These are phyloP conservation scores for Chascanopsetta lugubris DNA, from an alignment of 2,113 vertebrate species.

Conservation along the genomic window DNA sequence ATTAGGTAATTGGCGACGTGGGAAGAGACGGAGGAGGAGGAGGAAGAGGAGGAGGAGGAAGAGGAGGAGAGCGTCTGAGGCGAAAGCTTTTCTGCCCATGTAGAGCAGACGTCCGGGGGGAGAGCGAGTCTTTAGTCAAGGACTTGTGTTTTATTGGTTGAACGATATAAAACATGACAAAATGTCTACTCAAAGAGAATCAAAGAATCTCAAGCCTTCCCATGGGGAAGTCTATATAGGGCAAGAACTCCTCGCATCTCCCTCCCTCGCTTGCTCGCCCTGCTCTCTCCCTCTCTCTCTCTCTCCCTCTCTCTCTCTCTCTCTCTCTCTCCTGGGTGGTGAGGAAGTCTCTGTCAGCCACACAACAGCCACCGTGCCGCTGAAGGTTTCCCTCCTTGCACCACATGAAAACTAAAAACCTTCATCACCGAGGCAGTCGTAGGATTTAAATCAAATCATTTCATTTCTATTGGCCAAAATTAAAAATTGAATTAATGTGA, in stretches of 20 bases:
- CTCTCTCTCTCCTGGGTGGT: constrained; percentile 32
- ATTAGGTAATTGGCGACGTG: constrained; percentile 46
- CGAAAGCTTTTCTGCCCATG: constrained; percentile 57
- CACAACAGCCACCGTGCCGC: constrained; percentile 21
- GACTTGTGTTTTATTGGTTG: constrained; percentile 79
- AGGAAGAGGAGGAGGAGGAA: too few species aligned
- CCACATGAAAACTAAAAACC: background rate
- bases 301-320: too few species aligned
- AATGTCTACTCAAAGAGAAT: constrained; percentile 79
- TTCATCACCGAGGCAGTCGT: too few species aligned
- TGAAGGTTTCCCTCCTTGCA: constrained; percentile 1
- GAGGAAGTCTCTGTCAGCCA: constrained; percentile 20
- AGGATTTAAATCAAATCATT: too few species aligned
- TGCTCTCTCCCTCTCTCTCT: too few species aligned
- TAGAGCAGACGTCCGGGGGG: constrained; percentile 74
- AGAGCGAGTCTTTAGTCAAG: constrained; percentile 74
- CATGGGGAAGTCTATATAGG: constrained; percentile 76
- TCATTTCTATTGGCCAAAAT: too few species aligned
- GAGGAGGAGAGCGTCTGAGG: constrained; percentile 53
- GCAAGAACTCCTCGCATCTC: constrained; percentile 48
- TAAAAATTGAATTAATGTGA: too few species aligned
- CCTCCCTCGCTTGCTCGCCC: constrained; percentile 29
- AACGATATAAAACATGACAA: constrained; percentile 83
- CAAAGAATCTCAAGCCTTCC: constrained; percentile 73
- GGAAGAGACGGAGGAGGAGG: constrained; percentile 52